phyloP scores from a whole-genome alignment of 2,113 vertebrate genomes.

The Gambusia affinis region DNA sequence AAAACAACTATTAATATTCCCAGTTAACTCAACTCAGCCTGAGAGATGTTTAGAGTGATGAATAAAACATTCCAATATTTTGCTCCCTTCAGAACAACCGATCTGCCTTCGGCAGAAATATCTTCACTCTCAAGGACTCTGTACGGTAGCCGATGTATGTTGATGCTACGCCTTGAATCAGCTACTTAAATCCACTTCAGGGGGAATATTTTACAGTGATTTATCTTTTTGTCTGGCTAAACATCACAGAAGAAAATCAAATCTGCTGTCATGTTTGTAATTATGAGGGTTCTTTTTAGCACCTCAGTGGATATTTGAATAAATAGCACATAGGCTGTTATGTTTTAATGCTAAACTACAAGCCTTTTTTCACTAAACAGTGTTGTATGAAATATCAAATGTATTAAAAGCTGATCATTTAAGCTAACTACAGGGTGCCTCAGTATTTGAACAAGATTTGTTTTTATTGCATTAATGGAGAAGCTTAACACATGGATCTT shows the following conservation, averaged over 20 bases:
- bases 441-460: too few species aligned
- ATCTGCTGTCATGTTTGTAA: background rate
- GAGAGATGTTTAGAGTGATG: conserved; percentile 28
- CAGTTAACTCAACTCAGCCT: background rate
- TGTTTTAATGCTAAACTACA: too few species aligned
- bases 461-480: too few species aligned
- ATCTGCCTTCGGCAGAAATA: background rate
- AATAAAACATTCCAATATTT: conserved; percentile 28
- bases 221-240: background rate
- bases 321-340: background rate
- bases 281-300: background rate
- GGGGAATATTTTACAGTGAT: background rate
- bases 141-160: background rate
- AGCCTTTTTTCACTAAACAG: too few species aligned
- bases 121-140: background rate
- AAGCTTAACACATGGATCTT: too few species aligned
- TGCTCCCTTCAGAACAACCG: background rate
- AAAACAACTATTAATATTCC: conserved; percentile 8
- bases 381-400: too few species aligned
- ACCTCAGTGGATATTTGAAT: background rate
- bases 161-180: conserved; percentile 16
- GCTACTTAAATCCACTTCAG: background rate
- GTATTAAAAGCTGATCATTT: too few species aligned
- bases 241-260: background rate
- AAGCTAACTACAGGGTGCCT: too few species aligned